Conservation (phyloP, 2,113 vertebrate species). For the Pseudorasbora parva region DNA sequence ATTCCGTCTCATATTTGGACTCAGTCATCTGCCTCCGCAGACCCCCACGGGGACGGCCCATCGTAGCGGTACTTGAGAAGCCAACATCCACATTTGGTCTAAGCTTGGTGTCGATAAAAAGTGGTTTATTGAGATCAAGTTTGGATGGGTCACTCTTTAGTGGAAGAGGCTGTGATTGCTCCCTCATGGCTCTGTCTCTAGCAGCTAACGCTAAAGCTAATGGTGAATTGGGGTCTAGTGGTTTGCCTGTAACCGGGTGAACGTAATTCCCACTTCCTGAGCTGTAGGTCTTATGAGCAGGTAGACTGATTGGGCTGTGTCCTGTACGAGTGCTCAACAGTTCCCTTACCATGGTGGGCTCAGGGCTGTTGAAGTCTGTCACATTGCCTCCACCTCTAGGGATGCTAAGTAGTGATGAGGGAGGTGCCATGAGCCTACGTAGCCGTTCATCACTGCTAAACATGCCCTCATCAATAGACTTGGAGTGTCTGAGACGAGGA, state of each 20-base stretch:
- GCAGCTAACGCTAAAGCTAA: conserved; percentile 87
- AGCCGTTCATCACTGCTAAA: conserved; percentile 79
- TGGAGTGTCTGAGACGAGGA: conserved; percentile 77
- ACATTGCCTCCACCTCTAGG: conserved; percentile 71
- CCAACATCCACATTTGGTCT: conserved; percentile 76
- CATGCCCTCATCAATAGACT: conserved; percentile 82
- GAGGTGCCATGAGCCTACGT: conserved; percentile 73
- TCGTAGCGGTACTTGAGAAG: conserved; percentile 76
- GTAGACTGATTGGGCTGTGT: conserved; percentile 74
- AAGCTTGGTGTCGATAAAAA: conserved; percentile 89
- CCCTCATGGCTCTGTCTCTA: conserved; percentile 86
- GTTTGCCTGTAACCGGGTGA: conserved; percentile 86
- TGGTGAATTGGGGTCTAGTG: conserved; percentile 86
- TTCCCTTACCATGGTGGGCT: conserved; percentile 69
- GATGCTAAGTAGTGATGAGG: conserved; percentile 64
- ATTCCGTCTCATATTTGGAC: conserved; percentile 71
- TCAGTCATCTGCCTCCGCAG: conserved; percentile 82
- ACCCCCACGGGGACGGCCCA: conserved; percentile 74
- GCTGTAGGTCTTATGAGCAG: conserved; percentile 67
- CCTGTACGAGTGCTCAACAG: conserved; percentile 73
- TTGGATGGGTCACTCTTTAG: conserved; percentile 81
- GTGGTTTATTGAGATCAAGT: conserved; percentile 88
- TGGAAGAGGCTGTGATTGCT: conserved; percentile 79
- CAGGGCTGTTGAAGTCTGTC: conserved; percentile 76
- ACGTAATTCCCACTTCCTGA: conserved; percentile 78